Conservation (phyloP, 1,140 invertebrate species). For the Drosophila insularis region DNA sequence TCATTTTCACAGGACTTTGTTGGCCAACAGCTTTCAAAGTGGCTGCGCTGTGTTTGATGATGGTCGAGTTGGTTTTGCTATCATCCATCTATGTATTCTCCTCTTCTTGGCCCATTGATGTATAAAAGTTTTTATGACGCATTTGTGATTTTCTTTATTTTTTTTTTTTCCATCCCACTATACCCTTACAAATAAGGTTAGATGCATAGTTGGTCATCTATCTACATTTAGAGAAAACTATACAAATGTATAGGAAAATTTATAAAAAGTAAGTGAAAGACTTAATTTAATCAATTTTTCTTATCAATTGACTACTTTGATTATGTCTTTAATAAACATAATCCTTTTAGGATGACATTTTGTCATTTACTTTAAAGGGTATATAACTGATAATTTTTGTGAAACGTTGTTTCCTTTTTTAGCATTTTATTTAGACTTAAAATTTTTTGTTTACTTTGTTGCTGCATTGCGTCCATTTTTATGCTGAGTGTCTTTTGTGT, state of each 20-base stretch:
- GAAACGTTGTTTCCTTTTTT: slow-evolving; percentile 32
- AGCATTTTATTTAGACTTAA: slow-evolving; percentile 20
- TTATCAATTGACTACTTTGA: no score
- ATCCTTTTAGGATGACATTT: no score
- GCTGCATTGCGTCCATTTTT: slow-evolving; percentile 70
- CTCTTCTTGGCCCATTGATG: slow-evolving; percentile 56
- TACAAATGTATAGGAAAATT: no score
- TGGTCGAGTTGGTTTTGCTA: slow-evolving; percentile 57
- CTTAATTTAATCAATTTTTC: no score
- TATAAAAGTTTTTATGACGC: slow-evolving; percentile 77
- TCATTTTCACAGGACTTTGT: slow-evolving; percentile 53
- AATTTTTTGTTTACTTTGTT: slow-evolving; percentile 54
- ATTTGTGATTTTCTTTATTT: slow-evolving; percentile 60
- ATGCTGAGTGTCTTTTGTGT: slow-evolving; percentile 62
- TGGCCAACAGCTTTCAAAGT: slow-evolving; percentile 53
- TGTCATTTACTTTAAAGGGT: no score
- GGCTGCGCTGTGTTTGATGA: slow-evolving; percentile 36
- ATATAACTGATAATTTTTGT: background rate
- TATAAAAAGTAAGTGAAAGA: no score
- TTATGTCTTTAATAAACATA: no score
- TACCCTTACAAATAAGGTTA: background rate
- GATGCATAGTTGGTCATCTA: background rate
- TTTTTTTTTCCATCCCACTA: slow-evolving; percentile 22
- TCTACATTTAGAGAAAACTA: background rate
- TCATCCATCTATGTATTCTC: slow-evolving; percentile 16